Evolutionary conservation across 2,888 invertebrate species (phyloP), one percentile per base, ranked within the genome.

Genomic region (Lasioglossum villosulum): DNA sequence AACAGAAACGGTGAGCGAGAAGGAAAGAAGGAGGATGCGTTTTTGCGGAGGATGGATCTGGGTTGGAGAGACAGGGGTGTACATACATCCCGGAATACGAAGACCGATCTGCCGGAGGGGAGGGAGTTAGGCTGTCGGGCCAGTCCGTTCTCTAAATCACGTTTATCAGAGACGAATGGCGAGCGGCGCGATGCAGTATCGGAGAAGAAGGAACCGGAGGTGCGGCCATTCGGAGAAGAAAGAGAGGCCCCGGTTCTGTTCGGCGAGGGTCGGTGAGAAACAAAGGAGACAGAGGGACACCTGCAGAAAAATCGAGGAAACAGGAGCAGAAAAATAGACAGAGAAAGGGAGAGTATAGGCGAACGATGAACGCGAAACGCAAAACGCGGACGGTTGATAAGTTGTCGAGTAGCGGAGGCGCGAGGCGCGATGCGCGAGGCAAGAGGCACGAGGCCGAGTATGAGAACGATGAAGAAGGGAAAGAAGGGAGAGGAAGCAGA

Each of bases 71-170:
- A 63, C 75, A 72, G 66, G 72, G 37, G 8, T 82, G 70, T 39
- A 76, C 68, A 68, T 34, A 73, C 68, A 73, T 23, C 52, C 71
- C 71, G 63, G 34, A 71, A 75, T 71, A 83, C 82, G 82, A 82
- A 76, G 75, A 70, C 76, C 56, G 76, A 82, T 82, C 75, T 73
- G 19, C 23, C 23, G 23, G 63, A 1, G 2, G n/a, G 4, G 52
- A n/a, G n/a, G 3, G 52, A n/a, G 19, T 75, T 72, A 74, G 82
- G 83, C 72, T 75, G 79, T 75, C 85, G 88, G 91, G 56, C 84
- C 89, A 80, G 87, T 89, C 91, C 90, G 88, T 92, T 92, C 92
- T 91, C 91, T 93, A 94, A 94, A 94, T 94, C 93, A 93, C 93
- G 93, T 93, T 94, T 94, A 94, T 94, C 92, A 92, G 92, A 90